Base-by-base conservation (phyloP, 2,888 invertebrate species). In the Emmelina monodactyla region DNA sequence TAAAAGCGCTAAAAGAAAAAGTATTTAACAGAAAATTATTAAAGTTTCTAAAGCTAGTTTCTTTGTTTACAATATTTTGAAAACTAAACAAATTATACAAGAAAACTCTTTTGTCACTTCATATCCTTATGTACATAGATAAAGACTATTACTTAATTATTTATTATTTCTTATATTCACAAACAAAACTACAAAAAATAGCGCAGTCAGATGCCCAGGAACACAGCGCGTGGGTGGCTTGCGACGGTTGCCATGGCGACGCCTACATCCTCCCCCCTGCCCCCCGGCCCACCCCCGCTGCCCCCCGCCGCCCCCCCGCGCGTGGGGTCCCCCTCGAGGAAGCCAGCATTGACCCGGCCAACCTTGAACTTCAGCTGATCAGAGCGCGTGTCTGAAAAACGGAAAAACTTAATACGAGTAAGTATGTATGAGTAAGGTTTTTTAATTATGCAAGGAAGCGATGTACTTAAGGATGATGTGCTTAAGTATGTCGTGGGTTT, bases 281-380 rank as follows among this genome's bases (percentile, higher is more conserved):
- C 33, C 25, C 44, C 46, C 35, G 42, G 68, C 62, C 32, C 55
- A 71, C 75, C 60, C 73, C 75, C 58, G 72, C 75, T 69, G 68
- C 43, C 33, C 39, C 32, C 39, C 37, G 39, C 25, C 29, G 35
- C 33, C 25, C 33, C 25, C 44, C 46, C n/a, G n/a, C n/a, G n/a
- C n/a, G n/a, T n/a, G n/a, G n/a, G n/a, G n/a, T n/a, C n/a, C n/a
- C n/a, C n/a, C n/a, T n/a, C n/a, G n/a, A n/a, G n/a, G 4, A 10
- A 25, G 25, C 45, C 65, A 63, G 51, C 72, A 65, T 64, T 71
- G 75, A 75, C 73, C 75, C 70, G 65, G 69, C 43, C 59, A 50
- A 66, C 78, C 78, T 78, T 78, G 78, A 76, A 75, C 62, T 55
- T 42, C 69, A 73, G 71, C 70, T 68, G 75, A 71, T 64, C 55